phyloP scores from a whole-genome alignment of 2,113 vertebrate species.

The Sciurus niger region DNA sequence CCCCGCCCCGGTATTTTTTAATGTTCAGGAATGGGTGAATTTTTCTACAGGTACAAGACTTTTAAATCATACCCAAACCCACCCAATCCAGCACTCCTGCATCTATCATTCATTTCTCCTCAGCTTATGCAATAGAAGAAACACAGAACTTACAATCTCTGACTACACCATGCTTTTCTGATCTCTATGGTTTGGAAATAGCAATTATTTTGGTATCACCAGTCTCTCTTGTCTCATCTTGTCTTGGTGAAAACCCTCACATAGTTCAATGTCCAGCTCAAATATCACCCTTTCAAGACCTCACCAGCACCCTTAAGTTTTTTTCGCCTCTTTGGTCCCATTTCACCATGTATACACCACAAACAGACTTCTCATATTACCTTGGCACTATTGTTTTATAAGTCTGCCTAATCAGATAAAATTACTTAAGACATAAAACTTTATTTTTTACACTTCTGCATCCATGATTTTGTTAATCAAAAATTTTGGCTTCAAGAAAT shows the following conservation, averaged over 20 bases:
- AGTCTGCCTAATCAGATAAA: background rate
- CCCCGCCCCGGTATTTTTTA: background rate
- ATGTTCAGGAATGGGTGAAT: background rate
- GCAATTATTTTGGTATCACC: background rate
- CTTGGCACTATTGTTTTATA: background rate
- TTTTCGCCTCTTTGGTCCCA: background rate
- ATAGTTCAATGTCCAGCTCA: background rate
- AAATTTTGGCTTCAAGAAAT: background rate
- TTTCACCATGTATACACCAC: background rate
- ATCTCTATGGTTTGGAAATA: background rate
- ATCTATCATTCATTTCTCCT: background rate
- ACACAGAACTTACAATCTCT: background rate
- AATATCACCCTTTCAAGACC: background rate
- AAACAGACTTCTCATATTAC: background rate
- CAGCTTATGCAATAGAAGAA: background rate
- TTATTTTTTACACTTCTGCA: background rate
- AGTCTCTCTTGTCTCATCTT: background rate
- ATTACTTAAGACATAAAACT: background rate
- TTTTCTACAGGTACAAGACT: background rate
- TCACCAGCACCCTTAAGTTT: background rate
- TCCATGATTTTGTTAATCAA: background rate
- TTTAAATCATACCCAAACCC: background rate
- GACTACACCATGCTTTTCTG: background rate
- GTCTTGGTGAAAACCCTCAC: background rate
- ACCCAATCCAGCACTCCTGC: background rate